A percentile compares a stretch with the other conserved stretches of the same genome.
phyloP scores from a whole-genome alignment of 2,888 invertebrate species.

The Drosophila robusta region DNA sequence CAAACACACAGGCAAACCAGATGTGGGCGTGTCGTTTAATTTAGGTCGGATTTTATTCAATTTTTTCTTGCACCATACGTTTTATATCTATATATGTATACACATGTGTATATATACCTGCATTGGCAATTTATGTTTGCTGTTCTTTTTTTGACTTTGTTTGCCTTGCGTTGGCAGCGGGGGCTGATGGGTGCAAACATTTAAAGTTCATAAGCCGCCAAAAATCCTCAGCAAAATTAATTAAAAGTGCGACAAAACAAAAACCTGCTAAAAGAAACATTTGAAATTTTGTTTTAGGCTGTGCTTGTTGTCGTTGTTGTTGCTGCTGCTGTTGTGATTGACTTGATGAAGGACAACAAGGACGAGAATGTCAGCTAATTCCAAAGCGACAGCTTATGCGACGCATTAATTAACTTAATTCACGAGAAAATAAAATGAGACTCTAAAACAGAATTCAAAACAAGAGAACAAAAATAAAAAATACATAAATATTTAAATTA shows the following conservation, averaged over 20 bases:
- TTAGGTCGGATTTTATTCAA: slow-evolving; percentile 4
- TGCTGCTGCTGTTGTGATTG: slow-evolving; percentile 50
- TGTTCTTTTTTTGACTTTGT: slow-evolving; percentile 8
- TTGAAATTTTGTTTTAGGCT: slow-evolving; percentile 24
- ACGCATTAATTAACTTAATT: slow-evolving; percentile 72
- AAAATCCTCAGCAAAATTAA: slow-evolving; percentile 68
- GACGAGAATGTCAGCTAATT: slow-evolving; percentile 50
- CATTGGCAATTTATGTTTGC: not conserved
- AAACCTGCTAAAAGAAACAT: slow-evolving; percentile 40
- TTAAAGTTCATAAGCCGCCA: slow-evolving; percentile 71
- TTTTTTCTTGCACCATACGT: not conserved
- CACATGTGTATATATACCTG: not conserved
- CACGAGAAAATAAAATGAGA: slow-evolving; percentile 45
- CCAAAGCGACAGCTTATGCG: slow-evolving; percentile 62
- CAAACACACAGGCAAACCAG: not conserved
- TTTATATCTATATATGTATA: not conserved
- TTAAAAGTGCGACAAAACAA: slow-evolving; percentile 61
- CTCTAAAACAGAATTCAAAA: slow-evolving; percentile 19
- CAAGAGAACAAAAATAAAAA: not conserved
- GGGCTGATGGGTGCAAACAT: slow-evolving; percentile 43
- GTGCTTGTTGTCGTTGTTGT: slow-evolving; percentile 11
- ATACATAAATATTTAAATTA: slow-evolving; percentile 48
- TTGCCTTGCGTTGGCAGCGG: slow-evolving; percentile 5
- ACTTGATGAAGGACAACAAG: slow-evolving; percentile 70
- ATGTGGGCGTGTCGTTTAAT: slow-evolving; percentile 3